Percentiles rank a stretch among this genome's conserved stretches.
These are phyloP conservation scores for Lordiphosa clarofinis DNA, from an alignment of 1,140 invertebrate species.

Conservation along the genomic window DNA sequence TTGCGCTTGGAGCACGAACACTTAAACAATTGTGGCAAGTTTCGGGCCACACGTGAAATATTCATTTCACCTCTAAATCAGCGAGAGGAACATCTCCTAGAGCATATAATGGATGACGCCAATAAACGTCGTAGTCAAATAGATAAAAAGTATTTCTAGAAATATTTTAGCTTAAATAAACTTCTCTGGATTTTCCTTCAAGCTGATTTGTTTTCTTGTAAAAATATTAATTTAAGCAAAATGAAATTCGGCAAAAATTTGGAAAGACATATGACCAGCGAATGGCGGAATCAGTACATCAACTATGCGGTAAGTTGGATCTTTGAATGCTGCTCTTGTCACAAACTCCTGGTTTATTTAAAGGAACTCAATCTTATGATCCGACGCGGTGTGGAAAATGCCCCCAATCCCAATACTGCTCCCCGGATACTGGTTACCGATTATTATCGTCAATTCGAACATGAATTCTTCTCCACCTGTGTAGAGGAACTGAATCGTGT, in stretches of 20 bases:
- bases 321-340: no score
- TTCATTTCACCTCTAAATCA: conserved; percentile 20
- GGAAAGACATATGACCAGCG: neutral
- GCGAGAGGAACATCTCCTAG: conserved; percentile 15
- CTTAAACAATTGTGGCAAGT: conserved; percentile 53
- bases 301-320: no score
- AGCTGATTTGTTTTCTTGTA: neutral
- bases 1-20: conserved; percentile 60
- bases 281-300: no score
- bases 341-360: no score
- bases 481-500: neutral
- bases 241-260: conserved; percentile 5
- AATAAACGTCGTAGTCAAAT: neutral
- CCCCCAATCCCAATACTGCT: neutral
- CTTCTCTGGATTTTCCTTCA: neutral
- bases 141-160: conserved; percentile 32
- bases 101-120: conserved; percentile 28
- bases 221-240: neutral
- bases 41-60: conserved; percentile 51
- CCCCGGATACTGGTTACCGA: neutral
- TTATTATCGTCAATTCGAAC: neutral
- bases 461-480: neutral
- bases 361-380: no score
- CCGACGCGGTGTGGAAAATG: conserved; percentile 10
- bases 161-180: neutral